Evolutionary conservation across 2,797 vertebrate genomes (phyloP), one percentile per base, ranked within the genome.

Genomic region (Antennarius maculatus): DNA sequence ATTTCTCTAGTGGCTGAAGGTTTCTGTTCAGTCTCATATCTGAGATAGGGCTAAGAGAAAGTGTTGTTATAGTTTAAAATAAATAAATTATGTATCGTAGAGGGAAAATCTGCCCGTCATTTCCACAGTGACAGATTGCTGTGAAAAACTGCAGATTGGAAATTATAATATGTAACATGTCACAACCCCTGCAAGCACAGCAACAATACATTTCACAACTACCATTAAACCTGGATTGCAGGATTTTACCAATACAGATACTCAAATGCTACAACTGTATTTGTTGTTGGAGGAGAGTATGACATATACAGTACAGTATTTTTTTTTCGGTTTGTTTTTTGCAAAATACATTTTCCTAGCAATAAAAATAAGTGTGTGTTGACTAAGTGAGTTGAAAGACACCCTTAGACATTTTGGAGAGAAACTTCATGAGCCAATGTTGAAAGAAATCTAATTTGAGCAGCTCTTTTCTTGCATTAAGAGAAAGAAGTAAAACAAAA

Each of bases 71-170:
- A 42, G 53, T 69, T 80, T 76, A 47, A 76, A 79, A 80, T 70
- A 79, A 70, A 82, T 77, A 78, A 37, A 62, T 64, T 29, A 6
- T 39, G 57, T 51, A 66, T 66, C 71, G 39, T 50, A 59, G 31
- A 47, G 80, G 16, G 9, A 13, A 37, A 75, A 85, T 82, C 46
- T 79, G 60, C 77, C 61, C 81, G 84, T 80, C 77, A 27, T 56
- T 55, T 73, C 83, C 66, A 14, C 63, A 42, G 18, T 83, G 86
- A 86, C 73, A 82, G 64, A 77, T 82, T 79, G 42, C 48, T 49
- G 57, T 74, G 80, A 83, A 60, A 66, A 81, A 80, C 57, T 52
- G 60, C 67, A 71, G 77, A 87, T 84, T 81, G 78, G 68, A 87
- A 82, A 80, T 76, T 81, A 54, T 77, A 79, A 80, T 82, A 68